Base-by-base conservation (phyloP, 1,140 invertebrate species). In the Drosophila tani region DNA sequence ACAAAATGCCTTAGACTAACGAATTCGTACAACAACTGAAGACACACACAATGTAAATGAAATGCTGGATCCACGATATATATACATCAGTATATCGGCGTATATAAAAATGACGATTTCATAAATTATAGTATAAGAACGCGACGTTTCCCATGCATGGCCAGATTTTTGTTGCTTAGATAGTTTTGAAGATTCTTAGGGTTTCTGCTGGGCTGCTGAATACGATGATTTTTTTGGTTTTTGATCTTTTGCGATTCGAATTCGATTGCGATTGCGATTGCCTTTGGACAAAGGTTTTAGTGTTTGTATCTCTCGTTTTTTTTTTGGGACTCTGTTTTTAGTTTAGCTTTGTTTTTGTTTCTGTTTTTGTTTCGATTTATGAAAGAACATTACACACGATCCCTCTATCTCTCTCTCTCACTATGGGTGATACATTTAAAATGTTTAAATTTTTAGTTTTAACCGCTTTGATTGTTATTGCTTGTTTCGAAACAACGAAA, bases 201-300 rank as follows among this genome's bases (percentile, higher is more conserved):
- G 73, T 75, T 41, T 87, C 68, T 62, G 45, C 79, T 80, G 71
- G 45, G 65, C 67, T 80, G 56, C 62, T 70, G 60, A 58, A 76
- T 63, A 62, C 56, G 46, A 67, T 57, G 70, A 50, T 76, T 79
- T 62, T 73, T 90, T 88, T 90, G 74, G 77, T 82, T 80, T 91
- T 91, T 90, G 80, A 87, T 92, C 90, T 80, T 87, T 87, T 87
- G 81, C 75, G 81, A 91, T 91, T 87, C 91, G 90, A 91, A 91
- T 91, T 90, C 81, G 82, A 83, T 70, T 70, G 51, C 63, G 81
- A 21, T 55, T 85, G 51, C 51, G 51, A 53, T 35, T 76, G 79
- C 85, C 85, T 85, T 88, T 82, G 85, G 85, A 76, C 32, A 79
- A 87, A 88, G 84, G 84, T 73, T 71, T 32, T 77, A 67, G 53